A percentile compares a stretch with the other conserved stretches of the same genome.
Evolutionary conservation across 2,797 vertebrate species (phyloP).

Genomic region (Amblyopsis hoosieri): DNA sequence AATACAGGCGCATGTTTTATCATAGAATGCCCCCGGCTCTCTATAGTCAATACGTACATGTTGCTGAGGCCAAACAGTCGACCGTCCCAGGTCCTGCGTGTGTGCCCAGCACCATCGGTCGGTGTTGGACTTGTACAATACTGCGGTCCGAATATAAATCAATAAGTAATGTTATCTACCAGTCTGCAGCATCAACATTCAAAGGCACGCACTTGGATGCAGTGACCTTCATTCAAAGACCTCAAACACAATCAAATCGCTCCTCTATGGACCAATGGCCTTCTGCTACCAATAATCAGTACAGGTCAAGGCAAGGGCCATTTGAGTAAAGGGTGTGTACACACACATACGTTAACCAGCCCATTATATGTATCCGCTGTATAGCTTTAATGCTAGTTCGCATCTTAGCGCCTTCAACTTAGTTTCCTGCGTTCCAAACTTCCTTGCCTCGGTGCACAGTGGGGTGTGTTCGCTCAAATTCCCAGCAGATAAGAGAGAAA

Average conservation of each 20-base stretch:
- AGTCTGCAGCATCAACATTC: conserved; percentile 41
- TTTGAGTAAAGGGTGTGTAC: conserved; percentile 6
- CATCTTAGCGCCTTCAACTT: conserved; percentile 74
- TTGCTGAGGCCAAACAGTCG: conserved; percentile 52
- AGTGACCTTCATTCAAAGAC: conserved; percentile 57
- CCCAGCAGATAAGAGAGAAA: conserved; percentile 20
- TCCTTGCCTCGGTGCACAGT: conserved; percentile 46
- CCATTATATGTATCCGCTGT: conserved; percentile 60
- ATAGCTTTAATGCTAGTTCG: conserved; percentile 69
- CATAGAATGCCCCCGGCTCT: conserved; percentile 46
- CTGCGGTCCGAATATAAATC: conserved; percentile 61
- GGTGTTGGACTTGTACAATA: conserved; percentile 49
- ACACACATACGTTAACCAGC: conserved; percentile 34
- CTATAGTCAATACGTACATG: conserved; percentile 57
- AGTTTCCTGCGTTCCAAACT: conserved; percentile 68
- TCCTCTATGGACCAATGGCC: conserved; percentile 9
- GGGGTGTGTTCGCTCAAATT: conserved; percentile 51
- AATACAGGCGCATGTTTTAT: conserved; percentile 62
- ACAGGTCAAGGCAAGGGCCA: conserved; percentile 17
- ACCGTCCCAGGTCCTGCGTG: conserved; percentile 51
- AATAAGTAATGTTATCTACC: conserved; percentile 62
- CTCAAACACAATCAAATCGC: conserved; percentile 37
- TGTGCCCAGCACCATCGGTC: conserved; percentile 57
- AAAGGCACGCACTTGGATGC: conserved; percentile 27
- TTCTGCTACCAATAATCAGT: conserved; percentile 34